Evolutionary conservation across 1,140 invertebrate species (phyloP).

Genomic region (Lucilia cuprina): DNA sequence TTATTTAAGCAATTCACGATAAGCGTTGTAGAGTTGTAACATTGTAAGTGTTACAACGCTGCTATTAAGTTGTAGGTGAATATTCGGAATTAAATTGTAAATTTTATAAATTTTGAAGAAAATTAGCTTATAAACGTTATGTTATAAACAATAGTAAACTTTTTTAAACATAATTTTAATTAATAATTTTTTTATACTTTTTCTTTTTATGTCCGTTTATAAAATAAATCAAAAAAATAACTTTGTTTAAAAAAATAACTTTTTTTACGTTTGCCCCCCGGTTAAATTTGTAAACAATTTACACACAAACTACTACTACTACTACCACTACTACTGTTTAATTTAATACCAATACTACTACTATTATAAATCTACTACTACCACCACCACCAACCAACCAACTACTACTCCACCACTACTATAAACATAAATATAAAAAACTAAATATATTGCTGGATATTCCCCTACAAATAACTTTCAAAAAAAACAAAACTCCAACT

Average conservation of each 20-base stretch:
- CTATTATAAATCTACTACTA: conserved; percentile 25
- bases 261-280: conserved; percentile 19
- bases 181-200: conserved; percentile 7
- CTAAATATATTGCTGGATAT: conserved; percentile 14
- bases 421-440: neutral
- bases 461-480: neutral
- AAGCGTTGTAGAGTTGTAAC: too few relatives aligned
- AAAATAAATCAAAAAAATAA: neutral
- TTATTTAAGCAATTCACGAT: too few relatives aligned
- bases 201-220: conserved; percentile 4
- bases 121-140: too few relatives aligned
- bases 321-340: conserved; percentile 5
- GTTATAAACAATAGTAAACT: neutral
- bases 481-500: neutral
- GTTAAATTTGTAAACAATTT: neutral
- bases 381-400: neutral
- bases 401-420: neutral
- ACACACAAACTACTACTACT: neutral
- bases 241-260: neutral
- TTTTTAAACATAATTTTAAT: conserved; percentile 7
- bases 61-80: too few relatives aligned
- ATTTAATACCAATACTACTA: conserved; percentile 9
- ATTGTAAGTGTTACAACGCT: too few relatives aligned
- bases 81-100: too few relatives aligned
- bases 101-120: too few relatives aligned